phyloP scores from a whole-genome alignment of 2,888 invertebrate genomes.

The Callimorpha dominula region DNA sequence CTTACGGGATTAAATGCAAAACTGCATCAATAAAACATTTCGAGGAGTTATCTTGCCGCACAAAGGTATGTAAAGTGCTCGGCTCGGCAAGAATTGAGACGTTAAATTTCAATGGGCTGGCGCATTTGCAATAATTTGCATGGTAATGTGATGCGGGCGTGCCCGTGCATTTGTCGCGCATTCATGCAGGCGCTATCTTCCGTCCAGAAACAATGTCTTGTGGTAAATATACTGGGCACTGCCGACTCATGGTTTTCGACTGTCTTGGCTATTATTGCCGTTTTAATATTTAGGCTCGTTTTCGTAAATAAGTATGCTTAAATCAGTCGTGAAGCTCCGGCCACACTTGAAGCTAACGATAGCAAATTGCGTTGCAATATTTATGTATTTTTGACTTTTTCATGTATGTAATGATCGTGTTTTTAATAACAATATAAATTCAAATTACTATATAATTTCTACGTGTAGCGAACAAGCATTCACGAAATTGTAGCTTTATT shows the following conservation, averaged over 20 bases:
- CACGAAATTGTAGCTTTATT: too few species aligned
- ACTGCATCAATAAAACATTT: slow-evolving; percentile 46
- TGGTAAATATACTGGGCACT: slow-evolving; percentile 8
- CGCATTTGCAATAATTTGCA: slow-evolving; percentile 54
- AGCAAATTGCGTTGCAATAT: background rate
- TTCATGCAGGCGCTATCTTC: slow-evolving; percentile 37
- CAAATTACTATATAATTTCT: too few species aligned
- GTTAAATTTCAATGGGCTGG: slow-evolving; percentile 63
- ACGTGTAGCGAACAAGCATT: too few species aligned
- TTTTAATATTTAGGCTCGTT: slow-evolving; percentile 14
- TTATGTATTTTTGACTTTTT: background rate
- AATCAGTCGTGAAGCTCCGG: background rate
- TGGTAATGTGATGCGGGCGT: slow-evolving; percentile 62
- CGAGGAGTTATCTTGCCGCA: slow-evolving; percentile 44
- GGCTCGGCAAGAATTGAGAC: slow-evolving; percentile 63
- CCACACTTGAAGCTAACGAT: background rate
- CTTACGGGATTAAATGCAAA: slow-evolving; percentile 51
- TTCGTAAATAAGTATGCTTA: slow-evolving; percentile 3
- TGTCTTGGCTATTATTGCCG: background rate
- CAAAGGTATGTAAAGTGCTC: slow-evolving; percentile 56
- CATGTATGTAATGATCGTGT: background rate
- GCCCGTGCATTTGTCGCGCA: slow-evolving; percentile 55
- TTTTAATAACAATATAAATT: background rate
- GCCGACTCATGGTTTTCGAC: slow-evolving; percentile 7
- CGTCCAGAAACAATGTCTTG: slow-evolving; percentile 40